Evolutionary conservation across 2,113 vertebrate genomes (phyloP).

Genomic region (Nannobrachium achirus): DNA sequence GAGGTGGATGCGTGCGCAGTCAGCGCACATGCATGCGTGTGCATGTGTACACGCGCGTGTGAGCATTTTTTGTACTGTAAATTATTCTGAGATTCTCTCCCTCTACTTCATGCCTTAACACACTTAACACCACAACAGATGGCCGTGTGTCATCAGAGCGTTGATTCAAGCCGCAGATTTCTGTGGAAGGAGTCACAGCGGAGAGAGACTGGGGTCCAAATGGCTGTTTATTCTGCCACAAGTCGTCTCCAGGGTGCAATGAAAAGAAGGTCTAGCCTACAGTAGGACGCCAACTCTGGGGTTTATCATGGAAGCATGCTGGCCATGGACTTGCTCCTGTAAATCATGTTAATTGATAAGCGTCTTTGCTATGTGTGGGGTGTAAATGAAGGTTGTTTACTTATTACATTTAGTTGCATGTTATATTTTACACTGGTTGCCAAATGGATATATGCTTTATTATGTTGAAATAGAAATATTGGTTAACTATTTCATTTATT

Average conservation of each 20-base stretch:
- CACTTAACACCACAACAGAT: constrained; percentile 81
- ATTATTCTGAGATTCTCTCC: constrained; percentile 50
- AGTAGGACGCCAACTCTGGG: constrained; percentile 67
- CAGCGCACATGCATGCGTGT: constrained; percentile 18
- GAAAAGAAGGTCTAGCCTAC: constrained; percentile 72
- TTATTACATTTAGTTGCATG: constrained; percentile 64
- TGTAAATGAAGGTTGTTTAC: constrained; percentile 78
- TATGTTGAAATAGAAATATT: constrained; percentile 55
- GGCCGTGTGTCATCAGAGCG: constrained; percentile 78
- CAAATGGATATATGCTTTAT: constrained; percentile 63
- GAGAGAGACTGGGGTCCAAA: constrained; percentile 75
- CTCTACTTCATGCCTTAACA: constrained; percentile 73
- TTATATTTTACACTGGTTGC: constrained; percentile 53
- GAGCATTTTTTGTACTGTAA: constrained; percentile 40
- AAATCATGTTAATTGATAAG: constrained; percentile 78
- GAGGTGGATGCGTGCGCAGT: constrained; percentile 13
- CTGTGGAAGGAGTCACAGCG: constrained; percentile 70
- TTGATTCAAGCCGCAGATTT: constrained; percentile 78
- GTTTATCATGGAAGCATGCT: constrained; percentile 46
- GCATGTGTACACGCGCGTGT: constrained; percentile 30
- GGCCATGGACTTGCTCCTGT: constrained; percentile 56
- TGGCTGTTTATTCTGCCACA: constrained; percentile 78
- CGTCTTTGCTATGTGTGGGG: constrained; percentile 59
- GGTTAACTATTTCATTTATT: constrained; percentile 76
- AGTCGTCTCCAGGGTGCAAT: constrained; percentile 74